A percentile compares a stretch with the other conserved stretches of the same genome.
Evolutionary conservation across 64 coral and sea anemone genomes (phyloP).

Genomic region (Orbicella faveolata): DNA sequence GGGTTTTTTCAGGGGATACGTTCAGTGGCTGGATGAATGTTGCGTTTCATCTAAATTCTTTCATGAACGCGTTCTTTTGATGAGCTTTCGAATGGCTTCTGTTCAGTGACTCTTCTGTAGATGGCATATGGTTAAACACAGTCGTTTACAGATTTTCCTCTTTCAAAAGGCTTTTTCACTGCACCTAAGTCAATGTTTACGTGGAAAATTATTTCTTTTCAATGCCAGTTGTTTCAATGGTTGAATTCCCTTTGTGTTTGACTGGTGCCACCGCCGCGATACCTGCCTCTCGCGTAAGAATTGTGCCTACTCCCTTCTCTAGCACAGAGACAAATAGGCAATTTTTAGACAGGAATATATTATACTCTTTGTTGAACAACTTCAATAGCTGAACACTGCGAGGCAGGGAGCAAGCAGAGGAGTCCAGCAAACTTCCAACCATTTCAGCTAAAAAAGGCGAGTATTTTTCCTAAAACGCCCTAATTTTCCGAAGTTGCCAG

Average conservation of each 20-base stretch:
- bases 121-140: constrained; percentile 46
- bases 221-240: constrained; percentile 35
- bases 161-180: constrained; percentile 40
- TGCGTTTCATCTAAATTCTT: background rate
- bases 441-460: too few relatives aligned
- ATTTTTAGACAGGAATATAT: constrained; percentile 5
- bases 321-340: background rate
- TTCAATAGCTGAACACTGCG: background rate
- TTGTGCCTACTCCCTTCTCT: background rate
- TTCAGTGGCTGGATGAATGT: background rate
- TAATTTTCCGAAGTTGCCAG: too few relatives aligned
- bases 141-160: constrained; percentile 23
- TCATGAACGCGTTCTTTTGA: background rate
- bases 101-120: constrained; percentile 27
- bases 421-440: too few relatives aligned
- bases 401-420: background rate
- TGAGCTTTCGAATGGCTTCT: background rate
- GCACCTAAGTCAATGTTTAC: constrained; percentile 56
- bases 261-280: background rate
- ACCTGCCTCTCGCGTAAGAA: background rate
- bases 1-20: background rate
- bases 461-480: too few relatives aligned
- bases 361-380: background rate
- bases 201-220: constrained; percentile 45
- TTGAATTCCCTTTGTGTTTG: constrained; percentile 13